A percentile compares a stretch with the other conserved stretches of the same genome.
Conservation (phyloP, 2,113 vertebrate genomes). For the Semicossyphus pulcher region DNA sequence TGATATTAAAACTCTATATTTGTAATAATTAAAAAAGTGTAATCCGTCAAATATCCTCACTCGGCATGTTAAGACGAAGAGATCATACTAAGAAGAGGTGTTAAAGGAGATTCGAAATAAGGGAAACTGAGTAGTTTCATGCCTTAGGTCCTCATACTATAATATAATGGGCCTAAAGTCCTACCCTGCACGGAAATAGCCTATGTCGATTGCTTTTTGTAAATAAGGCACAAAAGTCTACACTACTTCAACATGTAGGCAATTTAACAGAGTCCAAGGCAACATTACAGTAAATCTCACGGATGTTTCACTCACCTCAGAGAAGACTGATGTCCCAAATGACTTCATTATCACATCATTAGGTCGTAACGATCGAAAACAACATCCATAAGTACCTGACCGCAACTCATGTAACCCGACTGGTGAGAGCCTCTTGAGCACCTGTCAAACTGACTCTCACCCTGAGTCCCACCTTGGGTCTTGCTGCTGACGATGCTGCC, state of each 20-base stretch:
- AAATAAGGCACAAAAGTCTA: not conserved
- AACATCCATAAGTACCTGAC: not conserved
- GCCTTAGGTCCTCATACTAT: too few species aligned
- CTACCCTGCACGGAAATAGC: too few species aligned
- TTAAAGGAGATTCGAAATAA: too few species aligned
- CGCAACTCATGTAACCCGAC: not conserved
- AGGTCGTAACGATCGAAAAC: not conserved
- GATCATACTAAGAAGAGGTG: too few species aligned
- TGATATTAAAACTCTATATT: too few species aligned
- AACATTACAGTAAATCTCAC: not conserved
- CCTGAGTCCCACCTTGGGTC: slow-evolving; percentile 3
- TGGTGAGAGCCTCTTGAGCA: not conserved
- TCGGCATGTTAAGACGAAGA: too few species aligned
- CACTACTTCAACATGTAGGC: too few species aligned
- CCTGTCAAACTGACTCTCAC: slow-evolving; percentile 37
- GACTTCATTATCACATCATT: not conserved
- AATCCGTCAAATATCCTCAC: too few species aligned
- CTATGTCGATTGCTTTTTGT: too few species aligned
- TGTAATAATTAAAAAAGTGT: too few species aligned
- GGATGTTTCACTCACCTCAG: slow-evolving; percentile 42
- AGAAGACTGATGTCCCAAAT: not conserved
- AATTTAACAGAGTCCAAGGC: not conserved
- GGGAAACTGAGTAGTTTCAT: too few species aligned
- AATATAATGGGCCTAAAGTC: not conserved
- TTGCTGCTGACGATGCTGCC: not conserved